phyloP scores from a whole-genome alignment of 2,888 invertebrate genomes.

The Ennomos fuscantarius region DNA sequence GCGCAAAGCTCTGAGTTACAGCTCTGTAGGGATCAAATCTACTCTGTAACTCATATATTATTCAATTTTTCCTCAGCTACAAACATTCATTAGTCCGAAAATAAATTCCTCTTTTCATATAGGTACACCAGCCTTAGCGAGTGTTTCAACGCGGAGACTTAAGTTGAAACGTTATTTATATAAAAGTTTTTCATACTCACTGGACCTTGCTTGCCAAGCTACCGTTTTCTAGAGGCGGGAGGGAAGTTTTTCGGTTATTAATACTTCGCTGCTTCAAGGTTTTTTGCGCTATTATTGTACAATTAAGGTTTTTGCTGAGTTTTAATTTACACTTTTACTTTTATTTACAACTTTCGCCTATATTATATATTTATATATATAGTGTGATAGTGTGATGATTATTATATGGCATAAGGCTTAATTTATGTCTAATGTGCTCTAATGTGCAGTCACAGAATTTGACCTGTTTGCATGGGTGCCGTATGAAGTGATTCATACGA shows the following conservation, averaged over 20 bases:
- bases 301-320: constrained; percentile 14
- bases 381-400: too few species aligned
- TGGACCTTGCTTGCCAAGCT: constrained; percentile 2
- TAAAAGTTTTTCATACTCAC: constrained; percentile 7
- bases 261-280: constrained; percentile 16
- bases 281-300: constrained; percentile 8
- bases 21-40: constrained; percentile 66
- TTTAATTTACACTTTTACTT: not conserved
- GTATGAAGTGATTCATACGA: too few species aligned
- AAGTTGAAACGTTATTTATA: constrained; percentile 19
- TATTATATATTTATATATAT: too few species aligned
- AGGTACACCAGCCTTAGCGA: constrained; percentile 59
- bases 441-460: too few species aligned
- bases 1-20: constrained; percentile 65
- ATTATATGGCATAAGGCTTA: too few species aligned
- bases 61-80: constrained; percentile 78
- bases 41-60: constrained; percentile 74
- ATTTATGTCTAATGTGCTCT: too few species aligned
- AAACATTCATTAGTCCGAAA: constrained; percentile 76
- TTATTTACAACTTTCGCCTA: too few species aligned
- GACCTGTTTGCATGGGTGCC: too few species aligned
- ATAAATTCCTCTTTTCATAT: constrained; percentile 66
- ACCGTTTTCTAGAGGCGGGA: constrained; percentile 25
- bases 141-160: not conserved
- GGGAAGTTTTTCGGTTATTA: constrained; percentile 32